These are phyloP conservation scores for Erebia ligea DNA, from an alignment of 2,888 invertebrate species.

Conservation along the genomic window DNA sequence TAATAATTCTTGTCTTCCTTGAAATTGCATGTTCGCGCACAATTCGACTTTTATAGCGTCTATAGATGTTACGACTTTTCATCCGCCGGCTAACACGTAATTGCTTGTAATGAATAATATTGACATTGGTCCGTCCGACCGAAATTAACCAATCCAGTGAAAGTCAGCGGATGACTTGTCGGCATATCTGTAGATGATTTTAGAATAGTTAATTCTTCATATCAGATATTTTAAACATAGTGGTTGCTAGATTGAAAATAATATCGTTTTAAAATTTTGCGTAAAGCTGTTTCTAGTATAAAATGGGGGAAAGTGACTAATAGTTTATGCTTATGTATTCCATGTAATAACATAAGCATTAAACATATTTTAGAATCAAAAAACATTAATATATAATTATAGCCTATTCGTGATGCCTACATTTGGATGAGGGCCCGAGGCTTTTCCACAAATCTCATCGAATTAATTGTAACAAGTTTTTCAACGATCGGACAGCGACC, in stretches of 20 bases:
- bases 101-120: neutral
- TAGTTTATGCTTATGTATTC: conserved; percentile 17
- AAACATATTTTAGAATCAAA: neutral
- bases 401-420: too few relatives aligned
- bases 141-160: neutral
- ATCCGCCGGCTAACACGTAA: neutral
- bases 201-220: conserved; percentile 73
- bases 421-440: too few relatives aligned
- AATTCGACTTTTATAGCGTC: conserved; percentile 52
- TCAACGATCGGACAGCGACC: conserved; percentile 58
- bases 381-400: too few relatives aligned
- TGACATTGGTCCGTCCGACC: neutral
- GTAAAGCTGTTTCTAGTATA: conserved; percentile 37
- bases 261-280: conserved; percentile 25
- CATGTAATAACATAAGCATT: neutral
- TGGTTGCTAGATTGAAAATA: conserved; percentile 52
- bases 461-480: conserved; percentile 58
- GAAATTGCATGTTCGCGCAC: conserved; percentile 75
- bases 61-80: conserved; percentile 2
- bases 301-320: neutral
- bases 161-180: neutral
- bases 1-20: conserved; percentile 74
- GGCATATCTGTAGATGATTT: conserved; percentile 27
- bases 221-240: conserved; percentile 68
- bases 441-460: too few relatives aligned